phyloP scores from a whole-genome alignment of 2,113 vertebrate species.

The Camelus dromedarius region DNA sequence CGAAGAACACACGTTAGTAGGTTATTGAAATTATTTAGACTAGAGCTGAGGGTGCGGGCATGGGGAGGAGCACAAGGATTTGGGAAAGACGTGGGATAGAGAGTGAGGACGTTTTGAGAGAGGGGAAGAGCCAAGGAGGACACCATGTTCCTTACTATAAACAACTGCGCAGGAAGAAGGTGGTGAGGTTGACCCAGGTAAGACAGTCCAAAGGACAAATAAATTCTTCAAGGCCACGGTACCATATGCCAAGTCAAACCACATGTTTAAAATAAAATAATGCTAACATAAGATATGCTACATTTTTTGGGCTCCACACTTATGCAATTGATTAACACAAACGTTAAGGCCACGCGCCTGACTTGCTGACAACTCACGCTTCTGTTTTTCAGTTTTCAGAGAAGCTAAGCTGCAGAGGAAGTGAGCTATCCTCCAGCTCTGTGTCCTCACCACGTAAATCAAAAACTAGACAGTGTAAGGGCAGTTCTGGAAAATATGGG shows the following conservation, averaged over 20 bases:
- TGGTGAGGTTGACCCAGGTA: neutral
- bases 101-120: neutral
- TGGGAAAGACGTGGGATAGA: no score
- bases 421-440: neutral
- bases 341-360: neutral
- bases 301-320: neutral
- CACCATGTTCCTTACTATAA: neutral
- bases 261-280: neutral
- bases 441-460: conserved; percentile 22
- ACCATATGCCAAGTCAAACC: neutral
- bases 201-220: neutral
- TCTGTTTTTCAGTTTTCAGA: conserved; percentile 1
- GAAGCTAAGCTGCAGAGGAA: conserved; percentile 45
- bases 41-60: neutral
- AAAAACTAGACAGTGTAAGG: neutral
- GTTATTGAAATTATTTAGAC: neutral
- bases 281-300: neutral
- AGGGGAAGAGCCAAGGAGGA: neutral
- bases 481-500: neutral
- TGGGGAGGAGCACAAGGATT: neutral
- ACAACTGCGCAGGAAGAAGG: neutral
- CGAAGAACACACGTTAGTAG: neutral
- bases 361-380: neutral
- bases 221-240: neutral
- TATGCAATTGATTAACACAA: neutral